Evolutionary conservation across 2,113 vertebrate species (phyloP).

Genomic region (Syngnathus scovelli): DNA sequence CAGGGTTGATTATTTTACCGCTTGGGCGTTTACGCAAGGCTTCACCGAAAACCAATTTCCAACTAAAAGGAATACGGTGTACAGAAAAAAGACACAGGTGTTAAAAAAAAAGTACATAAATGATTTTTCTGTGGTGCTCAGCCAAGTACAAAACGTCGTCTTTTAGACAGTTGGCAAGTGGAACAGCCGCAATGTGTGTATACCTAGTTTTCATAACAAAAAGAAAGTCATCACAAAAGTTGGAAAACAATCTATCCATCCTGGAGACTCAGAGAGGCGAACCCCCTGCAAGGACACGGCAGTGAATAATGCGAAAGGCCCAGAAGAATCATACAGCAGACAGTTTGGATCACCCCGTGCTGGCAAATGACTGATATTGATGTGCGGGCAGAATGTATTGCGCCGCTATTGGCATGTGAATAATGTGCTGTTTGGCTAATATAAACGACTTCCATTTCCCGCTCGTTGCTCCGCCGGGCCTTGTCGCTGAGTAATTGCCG

Average conservation of each 20-base stretch:
- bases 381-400: neutral
- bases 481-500: conserved; percentile 25
- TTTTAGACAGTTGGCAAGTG: conserved; percentile 6
- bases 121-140: conserved; percentile 4
- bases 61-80: neutral
- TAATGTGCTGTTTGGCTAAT: conserved; percentile 20
- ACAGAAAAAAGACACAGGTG: conserved; percentile 13
- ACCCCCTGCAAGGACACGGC: conserved; percentile 15
- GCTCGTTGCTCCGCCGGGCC: conserved; percentile 11
- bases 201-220: conserved; percentile 20
- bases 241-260: neutral
- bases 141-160: conserved; percentile 14
- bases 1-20: conserved; percentile 21
- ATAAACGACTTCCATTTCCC: conserved; percentile 25
- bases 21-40: neutral
- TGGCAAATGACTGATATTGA: neutral
- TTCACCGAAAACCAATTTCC: conserved; percentile 15
- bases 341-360: neutral
- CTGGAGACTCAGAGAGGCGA: conserved; percentile 19
- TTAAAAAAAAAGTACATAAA: conserved; percentile 11
- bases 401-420: conserved; percentile 17
- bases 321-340: neutral
- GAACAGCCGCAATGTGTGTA: conserved; percentile 4
- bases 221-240: conserved; percentile 8
- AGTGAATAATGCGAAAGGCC: neutral